phyloP scores from a whole-genome alignment of 2,113 vertebrate genomes.

The Synchiropus splendidus region DNA sequence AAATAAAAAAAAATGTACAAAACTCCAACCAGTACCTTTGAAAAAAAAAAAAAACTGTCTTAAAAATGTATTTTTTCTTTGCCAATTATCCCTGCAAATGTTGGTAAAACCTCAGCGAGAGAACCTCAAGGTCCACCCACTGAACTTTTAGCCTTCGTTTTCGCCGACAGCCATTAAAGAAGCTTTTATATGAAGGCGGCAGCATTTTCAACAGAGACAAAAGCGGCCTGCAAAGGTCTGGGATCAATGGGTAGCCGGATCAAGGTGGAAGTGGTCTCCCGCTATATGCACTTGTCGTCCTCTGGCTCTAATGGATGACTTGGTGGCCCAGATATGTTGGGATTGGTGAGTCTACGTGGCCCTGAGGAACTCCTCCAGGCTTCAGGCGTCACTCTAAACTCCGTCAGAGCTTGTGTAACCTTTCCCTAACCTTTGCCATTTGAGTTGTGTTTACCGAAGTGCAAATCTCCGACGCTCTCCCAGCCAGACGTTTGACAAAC shows the following conservation, averaged over 20 bases:
- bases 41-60: no score
- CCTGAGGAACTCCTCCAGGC: constrained; percentile 14
- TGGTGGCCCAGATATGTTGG: constrained; percentile 14
- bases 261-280: constrained; percentile 16
- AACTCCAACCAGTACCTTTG: no score
- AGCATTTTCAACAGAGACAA: constrained; percentile 1
- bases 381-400: constrained; percentile 20
- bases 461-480: no score
- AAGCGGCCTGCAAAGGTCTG: constrained; percentile 3
- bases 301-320: constrained; percentile 12
- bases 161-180: background rate
- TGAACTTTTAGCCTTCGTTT: constrained; percentile 12
- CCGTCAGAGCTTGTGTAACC: constrained; percentile 10
- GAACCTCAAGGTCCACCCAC: constrained; percentile 1
- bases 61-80: no score
- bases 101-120: constrained; percentile 4
- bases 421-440: constrained; percentile 27
- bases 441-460: constrained; percentile 4
- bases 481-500: no score
- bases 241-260: constrained; percentile 16
- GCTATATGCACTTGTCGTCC: constrained; percentile 1
- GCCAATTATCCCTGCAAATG: no score
- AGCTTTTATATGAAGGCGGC: constrained; percentile 4
- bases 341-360: constrained; percentile 2
- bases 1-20: no score